phyloP scores from a whole-genome alignment of 2,888 invertebrate genomes.

The Drosophila algonquin region DNA sequence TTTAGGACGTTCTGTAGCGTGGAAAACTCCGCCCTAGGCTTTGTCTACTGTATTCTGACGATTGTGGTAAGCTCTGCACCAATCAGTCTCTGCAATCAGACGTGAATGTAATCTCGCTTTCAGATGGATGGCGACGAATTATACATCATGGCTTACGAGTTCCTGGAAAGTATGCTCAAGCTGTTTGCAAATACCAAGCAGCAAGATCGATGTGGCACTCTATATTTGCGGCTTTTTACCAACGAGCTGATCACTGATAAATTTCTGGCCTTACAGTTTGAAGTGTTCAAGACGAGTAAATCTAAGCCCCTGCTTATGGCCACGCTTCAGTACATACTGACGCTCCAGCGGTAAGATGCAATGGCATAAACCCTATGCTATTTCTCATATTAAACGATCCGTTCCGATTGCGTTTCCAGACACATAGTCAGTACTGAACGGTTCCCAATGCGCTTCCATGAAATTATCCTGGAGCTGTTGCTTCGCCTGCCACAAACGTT shows the following conservation, averaged over 20 bases:
- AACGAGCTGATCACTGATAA: slow-evolving; percentile 53
- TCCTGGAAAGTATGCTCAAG: slow-evolving; percentile 43
- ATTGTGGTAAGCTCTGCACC: slow-evolving; percentile 32
- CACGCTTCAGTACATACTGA: slow-evolving; percentile 51
- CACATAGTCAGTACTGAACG: slow-evolving; percentile 55
- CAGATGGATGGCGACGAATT: slow-evolving; percentile 37
- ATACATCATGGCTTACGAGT: slow-evolving; percentile 44
- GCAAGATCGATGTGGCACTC: slow-evolving; percentile 25
- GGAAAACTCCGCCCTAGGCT: slow-evolving; percentile 44
- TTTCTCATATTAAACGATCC: neutral
- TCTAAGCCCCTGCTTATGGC: slow-evolving; percentile 38
- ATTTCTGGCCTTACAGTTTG: slow-evolving; percentile 52
- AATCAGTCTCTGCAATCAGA: neutral
- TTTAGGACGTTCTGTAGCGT: slow-evolving; percentile 41
- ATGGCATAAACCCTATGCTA: too few species aligned
- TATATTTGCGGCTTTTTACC: slow-evolving; percentile 56
- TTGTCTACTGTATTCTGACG: slow-evolving; percentile 39
- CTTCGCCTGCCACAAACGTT: slow-evolving; percentile 19
- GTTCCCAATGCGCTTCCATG: slow-evolving; percentile 56
- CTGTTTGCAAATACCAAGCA: slow-evolving; percentile 37
- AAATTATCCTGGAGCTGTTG: slow-evolving; percentile 52
- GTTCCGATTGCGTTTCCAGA: slow-evolving; percentile 16
- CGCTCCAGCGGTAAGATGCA: slow-evolving; percentile 47
- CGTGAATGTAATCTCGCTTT: neutral
- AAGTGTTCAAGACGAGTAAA: slow-evolving; percentile 27